Percentiles rank a stretch among this genome's conserved stretches.
Evolutionary conservation across 2,113 vertebrate genomes (phyloP).

Genomic region (Manacus vitellinus): DNA sequence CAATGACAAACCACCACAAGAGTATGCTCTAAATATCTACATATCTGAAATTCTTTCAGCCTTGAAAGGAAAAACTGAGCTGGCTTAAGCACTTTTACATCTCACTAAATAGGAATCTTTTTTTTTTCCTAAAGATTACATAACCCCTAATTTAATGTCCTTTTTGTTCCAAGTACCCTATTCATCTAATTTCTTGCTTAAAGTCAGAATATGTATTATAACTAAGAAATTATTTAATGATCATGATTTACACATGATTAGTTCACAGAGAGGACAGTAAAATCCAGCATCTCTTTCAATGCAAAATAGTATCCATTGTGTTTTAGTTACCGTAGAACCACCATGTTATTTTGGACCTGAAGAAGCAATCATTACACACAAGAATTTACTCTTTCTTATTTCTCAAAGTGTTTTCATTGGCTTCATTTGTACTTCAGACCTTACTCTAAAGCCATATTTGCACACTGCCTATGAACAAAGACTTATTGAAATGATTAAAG

Average conservation of each 20-base stretch:
- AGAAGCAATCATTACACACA: not conserved
- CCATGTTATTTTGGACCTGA: not conserved
- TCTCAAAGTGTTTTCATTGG: not conserved
- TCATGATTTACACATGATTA: not conserved
- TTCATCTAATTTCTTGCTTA: not conserved
- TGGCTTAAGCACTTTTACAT: not conserved
- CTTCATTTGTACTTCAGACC: not conserved
- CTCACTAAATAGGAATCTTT: not conserved
- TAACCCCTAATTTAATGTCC: not conserved
- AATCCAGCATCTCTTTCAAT: not conserved
- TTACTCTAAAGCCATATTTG: not conserved
- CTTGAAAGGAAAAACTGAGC: not conserved
- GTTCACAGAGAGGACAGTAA: not conserved
- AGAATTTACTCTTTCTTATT: not conserved
- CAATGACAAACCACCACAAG: not conserved
- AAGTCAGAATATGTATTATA: not conserved
- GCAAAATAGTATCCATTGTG: not conserved
- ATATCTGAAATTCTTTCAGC: not conserved
- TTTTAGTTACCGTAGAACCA: not conserved
- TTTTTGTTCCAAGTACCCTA: not conserved
- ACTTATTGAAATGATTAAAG: not conserved
- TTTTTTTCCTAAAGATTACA: not conserved
- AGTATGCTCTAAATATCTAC: not conserved
- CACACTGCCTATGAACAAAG: not conserved
- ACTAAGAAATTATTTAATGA: not conserved